These are phyloP conservation scores for Trematomus loennbergii DNA, from an alignment of 2,113 vertebrate genomes.

Conservation along the genomic window DNA sequence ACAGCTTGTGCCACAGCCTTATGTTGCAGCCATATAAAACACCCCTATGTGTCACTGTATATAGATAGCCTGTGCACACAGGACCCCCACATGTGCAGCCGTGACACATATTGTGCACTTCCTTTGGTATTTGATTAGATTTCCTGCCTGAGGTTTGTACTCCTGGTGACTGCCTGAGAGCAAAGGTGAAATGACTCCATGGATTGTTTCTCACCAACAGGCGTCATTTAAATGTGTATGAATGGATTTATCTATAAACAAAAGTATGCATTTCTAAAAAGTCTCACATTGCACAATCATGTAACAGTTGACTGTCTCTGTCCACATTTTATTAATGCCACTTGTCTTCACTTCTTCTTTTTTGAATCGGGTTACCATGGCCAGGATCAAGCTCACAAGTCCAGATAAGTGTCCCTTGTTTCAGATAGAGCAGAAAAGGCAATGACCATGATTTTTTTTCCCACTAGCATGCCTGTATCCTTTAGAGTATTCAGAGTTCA, in stretches of 20 bases:
- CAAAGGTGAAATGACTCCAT: slow-evolving; percentile 33
- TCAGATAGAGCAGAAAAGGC: slow-evolving; percentile 50
- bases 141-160: slow-evolving; percentile 13
- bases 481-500: slow-evolving; percentile 82
- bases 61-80: slow-evolving; percentile 25
- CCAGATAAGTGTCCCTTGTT: slow-evolving; percentile 65
- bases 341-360: slow-evolving; percentile 24
- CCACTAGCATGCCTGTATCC: slow-evolving; percentile 77
- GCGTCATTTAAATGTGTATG: background rate
- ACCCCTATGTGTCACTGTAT: slow-evolving; percentile 51
- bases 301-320: background rate
- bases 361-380: slow-evolving; percentile 33
- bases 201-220: slow-evolving; percentile 11
- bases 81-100: slow-evolving; percentile 30
- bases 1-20: slow-evolving; percentile 72
- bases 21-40: slow-evolving; percentile 63
- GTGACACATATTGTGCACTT: slow-evolving; percentile 46
- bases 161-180: slow-evolving; percentile 9
- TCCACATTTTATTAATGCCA: slow-evolving; percentile 14
- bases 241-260: background rate
- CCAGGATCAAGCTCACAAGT: slow-evolving; percentile 37
- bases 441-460: slow-evolving; percentile 62
- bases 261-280: slow-evolving; percentile 14
- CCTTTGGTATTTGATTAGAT: slow-evolving; percentile 33
- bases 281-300: slow-evolving; percentile 1